These are phyloP conservation scores for Dryobota labecula DNA, from an alignment of 2,888 invertebrate species.

Conservation along the genomic window DNA sequence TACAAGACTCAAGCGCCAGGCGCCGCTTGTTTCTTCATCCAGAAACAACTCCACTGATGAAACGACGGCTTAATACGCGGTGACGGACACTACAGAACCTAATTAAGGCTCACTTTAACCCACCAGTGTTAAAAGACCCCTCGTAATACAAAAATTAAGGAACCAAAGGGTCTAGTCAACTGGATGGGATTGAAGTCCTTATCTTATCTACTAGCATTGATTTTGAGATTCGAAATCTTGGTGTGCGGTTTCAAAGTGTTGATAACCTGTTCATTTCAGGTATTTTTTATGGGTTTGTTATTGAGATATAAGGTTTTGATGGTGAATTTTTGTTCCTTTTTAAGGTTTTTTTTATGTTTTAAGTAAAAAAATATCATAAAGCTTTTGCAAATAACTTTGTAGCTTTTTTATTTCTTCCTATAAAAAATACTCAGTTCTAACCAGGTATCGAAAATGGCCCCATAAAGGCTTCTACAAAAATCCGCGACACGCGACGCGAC, in stretches of 20 bases:
- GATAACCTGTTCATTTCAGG: conserved; percentile 69
- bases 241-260: conserved; percentile 86
- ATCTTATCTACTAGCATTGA: conserved; percentile 88
- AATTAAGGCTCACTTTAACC: conserved; percentile 83
- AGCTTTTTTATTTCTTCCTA: neutral
- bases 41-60: conserved; percentile 87
- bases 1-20: conserved; percentile 81
- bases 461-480: too few species aligned
- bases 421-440: neutral
- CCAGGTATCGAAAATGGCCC: neutral
- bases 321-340: conserved; percentile 47
- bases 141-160: conserved; percentile 19
- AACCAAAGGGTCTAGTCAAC: conserved; percentile 61
- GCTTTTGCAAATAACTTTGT: conserved; percentile 18
- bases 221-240: conserved; percentile 85
- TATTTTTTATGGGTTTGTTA: conserved; percentile 66
- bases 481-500: too few species aligned
- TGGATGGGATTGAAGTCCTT: conserved; percentile 77
- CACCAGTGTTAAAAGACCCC: conserved; percentile 72
- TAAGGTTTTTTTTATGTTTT: conserved; percentile 12
- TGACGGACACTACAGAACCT: conserved; percentile 89
- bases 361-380: conserved; percentile 13
- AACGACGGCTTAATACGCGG: conserved; percentile 87
- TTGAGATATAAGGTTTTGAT: conserved; percentile 59
- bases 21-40: conserved; percentile 85